Evolutionary conservation across 1,140 invertebrate genomes (phyloP), one percentile per base, ranked within the genome.

Genomic region (Brachionus rotundiformis): DNA sequence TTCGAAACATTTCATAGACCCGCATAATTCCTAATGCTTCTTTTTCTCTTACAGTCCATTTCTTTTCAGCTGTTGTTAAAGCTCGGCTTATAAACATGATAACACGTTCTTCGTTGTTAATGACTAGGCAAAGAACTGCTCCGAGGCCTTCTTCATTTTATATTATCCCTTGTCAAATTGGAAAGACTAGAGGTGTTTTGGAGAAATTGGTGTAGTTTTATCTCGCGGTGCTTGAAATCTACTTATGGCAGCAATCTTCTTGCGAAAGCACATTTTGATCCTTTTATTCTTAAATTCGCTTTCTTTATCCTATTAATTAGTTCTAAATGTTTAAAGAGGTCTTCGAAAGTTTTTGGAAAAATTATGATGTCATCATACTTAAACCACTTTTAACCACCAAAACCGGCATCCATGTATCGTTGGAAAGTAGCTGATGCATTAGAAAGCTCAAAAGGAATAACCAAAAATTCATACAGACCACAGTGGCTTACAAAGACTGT

Each of bases 321-420:
- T 16, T 76, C 25, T 0, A 90, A 41, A 36, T 87, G 77, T 25
- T 81, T 39, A 0, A 90, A 59, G 82, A 90, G 89, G 6, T 88
- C 84, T 4, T 89, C 85, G 65, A 85, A 85, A 8, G 82, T 85
- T 4, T 82, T 80, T 4, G 84, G 84, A 36, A 85, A 85, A 7
- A 90, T 83, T 0, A 90, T 82, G 2, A 90, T 84, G 77, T 91
- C 90, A 83, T 91, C 90, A 91, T 0, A 88, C 5, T 16, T 44
- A 3, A 41, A 76, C 82, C 31, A 83, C 31, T 82, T 82, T 0
- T 83, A 4, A 0, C 83, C 29, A 3, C 84, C 85, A 1, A 89
- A 83, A 1, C 90, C 84, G 13, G 85, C 27, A 82, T 89, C 84
- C 36, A 91, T 89, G 13, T 87, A 86, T 5, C 89, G 76, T 83